Base-by-base conservation (phyloP, 1,140 invertebrate genomes). In the Elymnias hypermnestra region DNA sequence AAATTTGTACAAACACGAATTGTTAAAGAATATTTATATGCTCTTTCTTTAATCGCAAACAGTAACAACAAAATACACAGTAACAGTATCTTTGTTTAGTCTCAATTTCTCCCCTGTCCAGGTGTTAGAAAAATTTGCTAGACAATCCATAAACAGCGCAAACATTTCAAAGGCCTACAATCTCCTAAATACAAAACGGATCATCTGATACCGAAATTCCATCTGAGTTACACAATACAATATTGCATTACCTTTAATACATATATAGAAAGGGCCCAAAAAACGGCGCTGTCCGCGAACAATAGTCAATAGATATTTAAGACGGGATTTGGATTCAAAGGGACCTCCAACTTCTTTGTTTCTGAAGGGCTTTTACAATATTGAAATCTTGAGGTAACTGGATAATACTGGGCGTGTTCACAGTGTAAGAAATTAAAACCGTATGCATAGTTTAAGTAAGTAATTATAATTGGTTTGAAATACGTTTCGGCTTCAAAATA, bases 271-370 rank as follows among this genome's bases (percentile, higher is more conserved):
- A 61, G 46, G 29, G 41, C 36, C 53, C 62, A 59, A 64, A n/a
- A 72, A 77, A 71, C 48, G 60, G 58, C 57, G 51, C 59, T 7
- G 36, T 39, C 45, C 41, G 47, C 58, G 62, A 69, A 81, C 79
- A 83, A 83, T 79, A 65, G 57, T 66, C 67, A 69, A 78, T 75
- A 65, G 72, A 65, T 67, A 65, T 71, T 75, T 81, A 72, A 73
- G 71, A 72, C 57, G 63, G 76, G 81, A 82, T 84, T 82, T 73
- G 56, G 73, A 77, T 78, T 83, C 76, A 81, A 78, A 77, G 58
- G 73, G 62, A 43, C 57, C 50, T 63, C 55, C 46, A 58, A 48
- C 37, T 38, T 57, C 72, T 73, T 81, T 84, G 77, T 84, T 84
- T 84, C 74, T 83, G 54, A 35, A 47, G 46, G 50, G 67, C 70